Conservation (phyloP, 2,797 vertebrate genomes). For the Cyclura pinguis region DNA sequence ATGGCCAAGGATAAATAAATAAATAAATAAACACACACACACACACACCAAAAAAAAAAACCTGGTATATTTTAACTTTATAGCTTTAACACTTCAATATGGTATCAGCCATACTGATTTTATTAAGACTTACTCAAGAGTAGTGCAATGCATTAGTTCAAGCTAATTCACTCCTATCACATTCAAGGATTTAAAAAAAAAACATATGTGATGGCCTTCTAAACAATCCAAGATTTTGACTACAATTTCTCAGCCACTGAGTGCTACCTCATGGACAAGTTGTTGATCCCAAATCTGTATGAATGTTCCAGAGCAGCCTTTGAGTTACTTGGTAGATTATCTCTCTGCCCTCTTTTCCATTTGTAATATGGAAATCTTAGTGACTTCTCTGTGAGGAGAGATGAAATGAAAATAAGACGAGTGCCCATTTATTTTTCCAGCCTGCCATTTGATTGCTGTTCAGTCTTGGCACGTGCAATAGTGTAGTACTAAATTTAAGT, state of each 20-base stretch:
- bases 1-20: neutral
- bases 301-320: neutral
- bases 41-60: no score
- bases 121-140: neutral
- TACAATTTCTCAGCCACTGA: neutral
- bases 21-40: no score
- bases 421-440: neutral
- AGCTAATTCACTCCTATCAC: neutral
- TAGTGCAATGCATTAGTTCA: neutral
- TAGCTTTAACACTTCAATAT: neutral
- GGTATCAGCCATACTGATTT: neutral
- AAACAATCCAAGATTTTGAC: neutral
- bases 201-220: neutral
- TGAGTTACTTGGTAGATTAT: neutral
- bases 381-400: neutral
- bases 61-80: neutral
- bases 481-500: neutral
- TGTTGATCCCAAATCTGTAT: neutral
- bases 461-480: conserved; percentile 44
- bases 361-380: neutral
- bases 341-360: neutral
- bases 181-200: neutral
- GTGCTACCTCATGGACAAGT: neutral
- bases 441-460: conserved; percentile 16
- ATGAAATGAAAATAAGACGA: conserved; percentile 6